Evolutionary conservation across 1,140 invertebrate genomes (phyloP).

Genomic region (Zaprionus lachaisei): DNA sequence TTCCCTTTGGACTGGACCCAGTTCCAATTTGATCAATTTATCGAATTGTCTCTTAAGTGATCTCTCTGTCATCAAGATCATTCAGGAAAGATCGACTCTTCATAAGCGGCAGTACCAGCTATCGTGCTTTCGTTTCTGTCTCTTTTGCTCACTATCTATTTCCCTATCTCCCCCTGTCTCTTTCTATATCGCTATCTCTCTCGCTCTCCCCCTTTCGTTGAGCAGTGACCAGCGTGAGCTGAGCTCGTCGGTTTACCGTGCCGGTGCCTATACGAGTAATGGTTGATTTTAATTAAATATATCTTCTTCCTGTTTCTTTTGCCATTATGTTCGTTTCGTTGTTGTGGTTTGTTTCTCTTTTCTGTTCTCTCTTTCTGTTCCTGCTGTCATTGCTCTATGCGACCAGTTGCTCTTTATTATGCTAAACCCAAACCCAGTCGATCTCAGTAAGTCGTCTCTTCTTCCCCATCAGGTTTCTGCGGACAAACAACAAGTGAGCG

Average conservation of each 20-base stretch:
- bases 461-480: slow-evolving; percentile 4
- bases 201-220: slow-evolving; percentile 1
- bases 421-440: slow-evolving; percentile 20
- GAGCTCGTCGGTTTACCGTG: slow-evolving; percentile 60
- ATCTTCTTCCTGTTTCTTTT: slow-evolving; percentile 80
- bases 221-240: slow-evolving; percentile 11
- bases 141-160: not conserved
- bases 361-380: slow-evolving; percentile 9
- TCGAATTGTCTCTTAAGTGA: slow-evolving; percentile 15
- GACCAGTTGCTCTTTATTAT: slow-evolving; percentile 13
- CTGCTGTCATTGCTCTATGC: slow-evolving; percentile 23
- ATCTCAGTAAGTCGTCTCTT: slow-evolving; percentile 10
- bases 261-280: slow-evolving; percentile 68
- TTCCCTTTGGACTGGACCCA: not conserved
- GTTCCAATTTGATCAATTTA: slow-evolving; percentile 21
- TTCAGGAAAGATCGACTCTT: slow-evolving; percentile 10
- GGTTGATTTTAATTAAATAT: slow-evolving; percentile 83
- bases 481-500: slow-evolving; percentile 1
- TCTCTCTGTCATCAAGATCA: not conserved
- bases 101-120: not conserved
- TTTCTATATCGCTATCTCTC: not conserved
- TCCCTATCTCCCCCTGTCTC: not conserved
- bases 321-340: slow-evolving; percentile 55
- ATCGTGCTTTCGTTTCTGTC: not conserved
- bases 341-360: slow-evolving; percentile 26